Evolutionary conservation across 53 echinoderm and acorn worm genomes (phyloP).

Genomic region (Apostichopus leukothele): DNA sequence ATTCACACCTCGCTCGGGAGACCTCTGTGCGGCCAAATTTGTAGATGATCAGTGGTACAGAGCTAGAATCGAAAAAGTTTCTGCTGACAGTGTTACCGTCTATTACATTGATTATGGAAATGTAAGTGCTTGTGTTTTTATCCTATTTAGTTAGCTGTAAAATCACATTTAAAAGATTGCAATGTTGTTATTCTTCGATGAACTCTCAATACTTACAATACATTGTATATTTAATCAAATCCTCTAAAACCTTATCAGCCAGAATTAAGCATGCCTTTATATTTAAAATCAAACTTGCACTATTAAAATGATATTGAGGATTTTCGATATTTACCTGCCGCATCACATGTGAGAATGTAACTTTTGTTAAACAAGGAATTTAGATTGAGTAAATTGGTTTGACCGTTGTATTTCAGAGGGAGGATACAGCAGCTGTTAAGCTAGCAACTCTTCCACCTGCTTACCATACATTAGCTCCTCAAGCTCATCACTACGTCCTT

Average conservation of each 20-base stretch:
- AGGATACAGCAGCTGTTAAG: constrained; percentile 60
- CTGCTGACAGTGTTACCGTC: constrained; percentile 56
- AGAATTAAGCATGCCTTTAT: too few species aligned
- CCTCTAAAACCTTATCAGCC: too few species aligned
- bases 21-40: constrained; percentile 89
- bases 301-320: too few species aligned
- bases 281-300: too few species aligned
- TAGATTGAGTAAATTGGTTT: too few species aligned
- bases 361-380: too few species aligned
- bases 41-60: constrained; percentile 92
- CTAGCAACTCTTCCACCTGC: constrained; percentile 78
- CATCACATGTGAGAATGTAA: too few species aligned
- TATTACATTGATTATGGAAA: constrained; percentile 97
- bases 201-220: background rate
- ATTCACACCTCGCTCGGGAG: constrained; percentile 71
- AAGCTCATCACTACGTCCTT: constrained; percentile 82
- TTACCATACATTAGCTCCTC: constrained; percentile 81
- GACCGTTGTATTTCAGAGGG: constrained; percentile 57
- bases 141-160: too few species aligned
- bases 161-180: too few species aligned
- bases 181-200: too few species aligned
- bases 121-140: constrained; percentile 60
- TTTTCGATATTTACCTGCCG: too few species aligned
- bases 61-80: constrained; percentile 73
- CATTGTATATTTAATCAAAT: too few species aligned